Percentiles rank a stretch among this genome's conserved stretches.
Evolutionary conservation across 2,888 invertebrate species (phyloP).

Genomic region (Idaea biselata): DNA sequence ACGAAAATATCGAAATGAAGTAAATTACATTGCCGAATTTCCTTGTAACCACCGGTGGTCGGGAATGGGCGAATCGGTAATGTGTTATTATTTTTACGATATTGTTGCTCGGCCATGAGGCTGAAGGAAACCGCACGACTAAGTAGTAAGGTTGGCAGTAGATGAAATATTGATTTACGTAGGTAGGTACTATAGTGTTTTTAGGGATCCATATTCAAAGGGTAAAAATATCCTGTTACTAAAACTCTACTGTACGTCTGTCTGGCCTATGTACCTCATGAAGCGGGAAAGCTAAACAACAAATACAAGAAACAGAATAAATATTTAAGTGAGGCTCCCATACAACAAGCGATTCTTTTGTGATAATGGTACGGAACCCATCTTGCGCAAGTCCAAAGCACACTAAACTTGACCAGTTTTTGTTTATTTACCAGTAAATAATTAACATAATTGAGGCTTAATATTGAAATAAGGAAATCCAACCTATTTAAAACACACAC

Average conservation of each 20-base stretch:
- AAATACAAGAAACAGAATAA: no score
- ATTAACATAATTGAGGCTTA: neutral
- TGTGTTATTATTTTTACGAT: conserved; percentile 47
- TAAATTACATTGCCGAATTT: conserved; percentile 34
- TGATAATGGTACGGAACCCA: no score
- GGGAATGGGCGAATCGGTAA: conserved; percentile 32
- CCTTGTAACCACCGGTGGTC: conserved; percentile 31
- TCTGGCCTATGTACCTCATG: no score
- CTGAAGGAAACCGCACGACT: conserved; percentile 18
- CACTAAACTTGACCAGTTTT: no score
- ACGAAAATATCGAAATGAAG: conserved; percentile 18
- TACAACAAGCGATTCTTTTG: no score
- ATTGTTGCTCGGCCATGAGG: conserved; percentile 35
- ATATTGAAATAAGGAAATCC: neutral
- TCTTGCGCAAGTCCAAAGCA: no score
- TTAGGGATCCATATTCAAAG: no score
- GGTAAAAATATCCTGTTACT: no score
- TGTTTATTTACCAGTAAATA: no score
- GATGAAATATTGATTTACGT: conserved; percentile 15
- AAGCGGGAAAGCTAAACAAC: no score
- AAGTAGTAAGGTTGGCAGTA: conserved; percentile 19
- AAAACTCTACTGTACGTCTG: no score
- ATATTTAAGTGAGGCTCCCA: no score
- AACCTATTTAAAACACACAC: neutral
- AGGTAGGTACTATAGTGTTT: neutral